These are phyloP conservation scores for Asarcornis scutulata DNA, from an alignment of 2,113 vertebrate species.

Conservation along the genomic window DNA sequence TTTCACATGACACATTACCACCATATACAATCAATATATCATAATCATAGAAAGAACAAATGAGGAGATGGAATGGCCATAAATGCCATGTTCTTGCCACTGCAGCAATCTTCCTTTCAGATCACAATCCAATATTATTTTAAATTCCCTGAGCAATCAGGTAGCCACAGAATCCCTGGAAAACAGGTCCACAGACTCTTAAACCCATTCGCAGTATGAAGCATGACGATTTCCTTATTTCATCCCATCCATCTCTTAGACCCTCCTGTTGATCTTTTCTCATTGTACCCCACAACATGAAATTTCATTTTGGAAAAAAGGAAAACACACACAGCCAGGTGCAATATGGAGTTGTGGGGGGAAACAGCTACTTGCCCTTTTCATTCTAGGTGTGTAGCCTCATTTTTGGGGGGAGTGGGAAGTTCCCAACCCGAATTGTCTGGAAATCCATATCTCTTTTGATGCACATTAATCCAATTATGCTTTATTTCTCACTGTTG, in stretches of 20 bases:
- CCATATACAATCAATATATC: constrained; percentile 32
- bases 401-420: not conserved
- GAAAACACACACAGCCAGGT: not conserved
- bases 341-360: not conserved
- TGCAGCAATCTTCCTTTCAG: not conserved
- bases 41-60: constrained; percentile 26
- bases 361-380: not conserved
- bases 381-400: not conserved
- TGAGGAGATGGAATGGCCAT: not conserved
- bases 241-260: not conserved
- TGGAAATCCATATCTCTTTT: not conserved
- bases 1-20: constrained; percentile 20
- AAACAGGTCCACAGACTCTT: not conserved
- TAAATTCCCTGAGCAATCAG: not conserved
- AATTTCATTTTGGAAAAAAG: not conserved
- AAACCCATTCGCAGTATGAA: not conserved
- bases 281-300: not conserved
- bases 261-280: not conserved
- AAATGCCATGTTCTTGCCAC: not conserved
- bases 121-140: not conserved
- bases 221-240: not conserved
- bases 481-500: not conserved
- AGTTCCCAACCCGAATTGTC: not conserved
- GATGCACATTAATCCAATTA: not conserved
- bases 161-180: not conserved